These are phyloP conservation scores for Drosophila lacicola DNA, from an alignment of 2,888 invertebrate genomes.

Conservation along the genomic window DNA sequence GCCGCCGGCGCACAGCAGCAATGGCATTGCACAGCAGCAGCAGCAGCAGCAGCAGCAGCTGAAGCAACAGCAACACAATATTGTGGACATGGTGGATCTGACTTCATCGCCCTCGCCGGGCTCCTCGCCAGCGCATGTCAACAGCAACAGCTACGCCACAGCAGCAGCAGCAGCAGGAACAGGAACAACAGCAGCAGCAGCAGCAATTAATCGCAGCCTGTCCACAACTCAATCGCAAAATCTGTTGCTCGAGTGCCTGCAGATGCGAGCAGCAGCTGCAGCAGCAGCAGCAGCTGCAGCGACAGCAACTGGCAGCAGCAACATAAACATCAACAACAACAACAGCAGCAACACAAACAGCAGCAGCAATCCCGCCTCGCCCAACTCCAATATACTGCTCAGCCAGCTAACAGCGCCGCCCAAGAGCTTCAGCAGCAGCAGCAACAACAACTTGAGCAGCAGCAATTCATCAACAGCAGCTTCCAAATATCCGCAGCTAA, in stretches of 20 bases:
- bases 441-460: constrained; percentile 23
- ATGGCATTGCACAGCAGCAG: constrained; percentile 13
- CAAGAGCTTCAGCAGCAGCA: constrained; percentile 53
- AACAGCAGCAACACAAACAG: constrained; percentile 33
- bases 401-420: constrained; percentile 72
- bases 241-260: constrained; percentile 48
- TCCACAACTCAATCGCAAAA: constrained; percentile 31
- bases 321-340: constrained; percentile 29
- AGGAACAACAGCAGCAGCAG: background rate
- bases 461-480: constrained; percentile 40
- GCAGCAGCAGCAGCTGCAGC: constrained; percentile 9
- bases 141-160: constrained; percentile 19
- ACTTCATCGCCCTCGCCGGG: constrained; percentile 84
- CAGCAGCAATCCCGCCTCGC: constrained; percentile 43
- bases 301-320: constrained; percentile 38
- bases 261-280: constrained; percentile 24
- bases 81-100: constrained; percentile 83
- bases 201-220: constrained; percentile 18
- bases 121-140: constrained; percentile 77
- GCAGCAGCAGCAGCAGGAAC: constrained; percentile 14
- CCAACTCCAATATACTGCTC: constrained; percentile 67
- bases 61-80: constrained; percentile 55
- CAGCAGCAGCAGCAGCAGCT: constrained; percentile 43
- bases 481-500: constrained; percentile 78
- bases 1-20: constrained; percentile 37